Evolutionary conservation across 2,888 invertebrate genomes (phyloP).

Genomic region (Synanthedon andrenaeformis): DNA sequence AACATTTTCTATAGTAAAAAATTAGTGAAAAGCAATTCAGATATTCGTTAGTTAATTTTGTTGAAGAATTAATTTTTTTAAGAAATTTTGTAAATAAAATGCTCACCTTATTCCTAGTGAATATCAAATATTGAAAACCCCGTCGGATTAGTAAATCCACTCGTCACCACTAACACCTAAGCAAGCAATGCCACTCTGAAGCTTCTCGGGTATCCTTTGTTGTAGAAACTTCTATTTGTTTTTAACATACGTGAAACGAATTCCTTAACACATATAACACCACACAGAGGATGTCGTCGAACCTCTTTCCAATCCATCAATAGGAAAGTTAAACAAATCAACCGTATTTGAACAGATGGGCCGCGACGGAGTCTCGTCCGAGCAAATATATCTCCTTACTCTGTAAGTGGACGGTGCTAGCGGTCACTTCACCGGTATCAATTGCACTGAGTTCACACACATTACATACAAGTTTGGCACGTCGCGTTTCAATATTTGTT

Average conservation of each 20-base stretch:
- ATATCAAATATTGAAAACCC: constrained; percentile 16
- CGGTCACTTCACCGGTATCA: constrained; percentile 42
- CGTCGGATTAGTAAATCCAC: constrained; percentile 10
- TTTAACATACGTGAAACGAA: constrained; percentile 56
- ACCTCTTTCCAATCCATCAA: constrained; percentile 55
- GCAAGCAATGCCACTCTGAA: constrained; percentile 44
- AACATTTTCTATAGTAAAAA: background rate
- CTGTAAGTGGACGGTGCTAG: constrained; percentile 16
- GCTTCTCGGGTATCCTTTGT: constrained; percentile 51
- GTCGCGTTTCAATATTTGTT: constrained; percentile 29
- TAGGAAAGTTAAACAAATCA: constrained; percentile 49
- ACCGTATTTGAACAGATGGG: constrained; percentile 36
- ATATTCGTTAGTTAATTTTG: too few relatives aligned
- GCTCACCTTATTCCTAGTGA: constrained; percentile 38
- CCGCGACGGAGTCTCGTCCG: background rate
- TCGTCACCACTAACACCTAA: constrained; percentile 54
- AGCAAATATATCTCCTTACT: constrained; percentile 10
- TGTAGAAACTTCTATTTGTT: constrained; percentile 55
- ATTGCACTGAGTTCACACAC: constrained; percentile 31
- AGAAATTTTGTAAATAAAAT: constrained; percentile 11
- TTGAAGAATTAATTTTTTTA: background rate
- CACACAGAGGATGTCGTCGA: constrained; percentile 37
- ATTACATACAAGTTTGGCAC: constrained; percentile 34
- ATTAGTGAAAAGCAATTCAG: background rate
- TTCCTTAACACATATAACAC: constrained; percentile 56